phyloP scores from a whole-genome alignment of 2,888 invertebrate species.

The Chironomus tentans region DNA sequence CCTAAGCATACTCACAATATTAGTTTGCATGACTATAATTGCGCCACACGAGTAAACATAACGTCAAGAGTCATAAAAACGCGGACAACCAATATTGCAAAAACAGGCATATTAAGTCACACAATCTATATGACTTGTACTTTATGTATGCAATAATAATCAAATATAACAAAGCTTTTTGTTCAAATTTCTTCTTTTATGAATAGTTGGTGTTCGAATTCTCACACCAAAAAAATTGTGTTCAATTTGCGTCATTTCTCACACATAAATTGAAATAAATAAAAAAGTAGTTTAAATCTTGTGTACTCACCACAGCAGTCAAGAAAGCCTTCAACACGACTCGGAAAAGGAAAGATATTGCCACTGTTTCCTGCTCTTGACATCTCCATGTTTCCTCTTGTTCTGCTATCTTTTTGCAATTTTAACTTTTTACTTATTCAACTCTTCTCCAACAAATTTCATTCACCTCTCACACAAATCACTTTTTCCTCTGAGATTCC shows the following conservation, averaged over 20 bases:
- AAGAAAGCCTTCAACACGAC: slow-evolving; percentile 43
- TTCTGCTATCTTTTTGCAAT: not conserved
- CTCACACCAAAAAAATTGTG: not conserved
- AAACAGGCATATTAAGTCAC: not conserved
- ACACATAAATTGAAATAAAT: not conserved
- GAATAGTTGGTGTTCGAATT: too few species aligned
- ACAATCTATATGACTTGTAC: not conserved
- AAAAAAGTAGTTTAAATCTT: not conserved
- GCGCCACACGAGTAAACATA: too few species aligned
- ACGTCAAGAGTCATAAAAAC: too few species aligned
- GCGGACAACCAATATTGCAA: not conserved
- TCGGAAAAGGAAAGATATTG: slow-evolving; percentile 33
- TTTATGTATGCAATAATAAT: not conserved
- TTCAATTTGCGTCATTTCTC: not conserved
- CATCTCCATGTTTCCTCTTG: not conserved
- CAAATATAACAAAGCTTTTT: not conserved
- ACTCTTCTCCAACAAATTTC: not conserved
- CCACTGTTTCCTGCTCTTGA: not conserved
- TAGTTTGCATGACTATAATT: too few species aligned
- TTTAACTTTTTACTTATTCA: too few species aligned
- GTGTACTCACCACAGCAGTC: slow-evolving; percentile 42
- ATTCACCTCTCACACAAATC: not conserved
- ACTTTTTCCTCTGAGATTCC: not conserved
- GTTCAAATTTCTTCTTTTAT: not conserved
- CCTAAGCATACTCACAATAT: too few species aligned